Base-by-base conservation (phyloP, 2,797 vertebrate genomes). In the Triplophysa bombifrons region DNA sequence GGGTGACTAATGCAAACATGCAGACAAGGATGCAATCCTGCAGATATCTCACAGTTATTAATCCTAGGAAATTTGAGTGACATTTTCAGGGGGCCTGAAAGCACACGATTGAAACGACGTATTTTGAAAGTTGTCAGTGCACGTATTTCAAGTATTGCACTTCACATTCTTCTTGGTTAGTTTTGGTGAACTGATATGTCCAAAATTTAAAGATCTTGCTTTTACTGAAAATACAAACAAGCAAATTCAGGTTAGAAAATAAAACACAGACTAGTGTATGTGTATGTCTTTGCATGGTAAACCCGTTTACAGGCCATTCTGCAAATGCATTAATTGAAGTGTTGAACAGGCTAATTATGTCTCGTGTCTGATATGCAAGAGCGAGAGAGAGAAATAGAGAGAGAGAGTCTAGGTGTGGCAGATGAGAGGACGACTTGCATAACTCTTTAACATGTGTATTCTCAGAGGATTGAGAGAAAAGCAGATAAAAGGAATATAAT, bases 381-480 rank as follows among this genome's bases (percentile, higher is more conserved):
- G 30, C 0, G 30, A 5, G 30, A 34, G 30, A 93, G 94, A 96
- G 95, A 93, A 91, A 93, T 85, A 93, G 90, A 93, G 94, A 96
- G 95, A 93, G 92, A 93, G 86, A 93, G 90, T 95, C 87, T 86
- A 20, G 89, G 89, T 91, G 92, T 86, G 93, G 94, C 88, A 92
- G 91, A 92, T 84, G 84, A 90, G 66, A 83, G 87, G 89, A 73
- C 88, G 89, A 84, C 85, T 90, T 90, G 90, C 84, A 85, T 89
- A 90, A 90, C 86, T 83, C 88, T 90, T 89, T 89, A 91, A 91
- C 90, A 88, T 89, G 16, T 88, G 82, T 86, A 17, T 85, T 90
- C 88, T 89, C 81, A 85, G 84, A 86, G 88, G 89, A 75, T 76
- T 90, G 69, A 85, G 88, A 81, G 65, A n/a, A 51, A 58, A 88